Base-by-base conservation (phyloP, 1,140 invertebrate genomes). In the Drosophila kurseongensis region DNA sequence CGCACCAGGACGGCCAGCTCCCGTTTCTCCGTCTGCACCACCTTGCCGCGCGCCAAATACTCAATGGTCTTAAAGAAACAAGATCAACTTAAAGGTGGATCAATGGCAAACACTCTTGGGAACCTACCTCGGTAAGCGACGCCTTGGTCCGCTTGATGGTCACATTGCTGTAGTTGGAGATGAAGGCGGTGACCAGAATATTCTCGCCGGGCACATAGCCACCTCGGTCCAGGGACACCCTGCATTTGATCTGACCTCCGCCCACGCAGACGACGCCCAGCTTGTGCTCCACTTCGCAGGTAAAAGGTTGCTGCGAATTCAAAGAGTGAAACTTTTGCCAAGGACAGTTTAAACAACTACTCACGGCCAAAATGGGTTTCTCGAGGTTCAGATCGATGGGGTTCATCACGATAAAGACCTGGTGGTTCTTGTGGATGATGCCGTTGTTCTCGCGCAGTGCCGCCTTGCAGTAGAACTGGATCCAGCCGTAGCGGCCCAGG, bases 391-490 rank as follows among this genome's bases (percentile, higher is more conserved):
- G 93, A 93, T 99, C 97, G 62, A 98, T 98, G 1, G 97, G 97
- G 93, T 97, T 98, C 97, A 98, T 98, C 0, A 99, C 97, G 79
- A 98, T 98, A 92, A 99, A 98, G 8, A 98, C 97, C 93, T 98
- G 97, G 92, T 98, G 97, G 92, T 98, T 98, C 93, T 98, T 98
- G 91, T 98, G 97, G 4, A 97, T 97, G 10, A 98, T 93, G 2
- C 97, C 97, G 76, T 97, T 97, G 2, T 97, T 96, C 92, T 98
- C 97, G 52, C 97, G 94, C 1, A 98, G 93, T 1, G 97, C 97
- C 6, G 97, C 97, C 92, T 98, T 98, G 88, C 97, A 98, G 86
- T 95, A 98, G 92, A 98, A 99, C 92, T 98, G 98, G 2, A 99
- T 97, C 97, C 97, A 98, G 36, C 98, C 97, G 89, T 98, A 97